Evolutionary conservation across 1,140 invertebrate genomes (phyloP).

Genomic region (Aplysia californica): DNA sequence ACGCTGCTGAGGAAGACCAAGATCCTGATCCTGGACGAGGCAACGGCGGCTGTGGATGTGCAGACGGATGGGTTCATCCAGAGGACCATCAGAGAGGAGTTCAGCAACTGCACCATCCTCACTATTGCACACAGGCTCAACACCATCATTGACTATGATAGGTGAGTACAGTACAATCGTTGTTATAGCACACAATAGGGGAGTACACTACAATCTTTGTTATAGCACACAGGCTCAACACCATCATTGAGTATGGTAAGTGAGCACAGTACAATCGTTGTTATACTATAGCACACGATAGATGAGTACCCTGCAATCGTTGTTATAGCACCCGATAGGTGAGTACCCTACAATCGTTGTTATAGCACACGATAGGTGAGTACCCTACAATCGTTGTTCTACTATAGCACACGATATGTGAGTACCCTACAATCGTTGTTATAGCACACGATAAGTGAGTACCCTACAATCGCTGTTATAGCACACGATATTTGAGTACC

Average conservation of each 20-base stretch:
- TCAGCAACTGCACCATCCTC: conserved; percentile 58
- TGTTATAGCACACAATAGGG: background rate
- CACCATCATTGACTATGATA: conserved; percentile 66
- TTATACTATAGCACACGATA: background rate
- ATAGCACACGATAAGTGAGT: too few species aligned
- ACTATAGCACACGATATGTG: too few species aligned
- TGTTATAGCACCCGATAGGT: background rate
- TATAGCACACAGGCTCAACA: too few species aligned
- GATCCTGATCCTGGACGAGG: conserved; percentile 80
- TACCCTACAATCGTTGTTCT: too few species aligned
- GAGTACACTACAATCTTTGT: too few species aligned
- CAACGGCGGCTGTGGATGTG: conserved; percentile 65
- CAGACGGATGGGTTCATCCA: conserved; percentile 69
- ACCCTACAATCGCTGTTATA: too few species aligned
- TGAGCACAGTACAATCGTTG: too few species aligned
- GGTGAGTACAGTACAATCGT: conserved; percentile 18
- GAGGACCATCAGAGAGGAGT: conserved; percentile 60
- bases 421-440: too few species aligned
- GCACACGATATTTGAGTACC: too few species aligned
- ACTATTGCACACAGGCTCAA: conserved; percentile 68
- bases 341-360: background rate
- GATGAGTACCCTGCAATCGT: background rate
- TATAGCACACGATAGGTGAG: too few species aligned
- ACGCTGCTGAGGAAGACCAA: conserved; percentile 72
- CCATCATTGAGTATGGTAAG: too few species aligned